phyloP scores from a whole-genome alignment of 2,113 vertebrate species.

The Callipepla squamata region DNA sequence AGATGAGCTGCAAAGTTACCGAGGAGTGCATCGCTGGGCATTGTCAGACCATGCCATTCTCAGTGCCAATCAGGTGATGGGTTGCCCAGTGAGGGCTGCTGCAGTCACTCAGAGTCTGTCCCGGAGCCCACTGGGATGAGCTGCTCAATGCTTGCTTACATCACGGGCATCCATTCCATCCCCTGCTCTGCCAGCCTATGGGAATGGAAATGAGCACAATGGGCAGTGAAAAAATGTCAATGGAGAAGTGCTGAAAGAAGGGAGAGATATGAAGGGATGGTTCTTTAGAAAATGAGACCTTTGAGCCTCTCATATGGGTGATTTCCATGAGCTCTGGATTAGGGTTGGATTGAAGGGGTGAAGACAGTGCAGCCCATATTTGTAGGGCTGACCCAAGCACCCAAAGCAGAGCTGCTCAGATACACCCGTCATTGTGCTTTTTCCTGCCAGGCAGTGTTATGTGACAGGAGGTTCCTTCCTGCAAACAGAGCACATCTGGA shows the following conservation, averaged over 20 bases:
- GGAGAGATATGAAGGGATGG: background rate
- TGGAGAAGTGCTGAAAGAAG: background rate
- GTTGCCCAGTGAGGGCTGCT: conserved; percentile 40
- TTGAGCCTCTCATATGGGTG: background rate
- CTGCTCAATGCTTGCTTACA: background rate
- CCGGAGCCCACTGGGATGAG: background rate
- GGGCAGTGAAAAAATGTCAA: background rate
- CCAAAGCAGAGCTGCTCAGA: background rate
- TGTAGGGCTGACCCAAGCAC: background rate
- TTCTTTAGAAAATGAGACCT: background rate
- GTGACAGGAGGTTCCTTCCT: background rate
- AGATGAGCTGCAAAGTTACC: conserved; percentile 4
- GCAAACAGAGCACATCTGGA: background rate
- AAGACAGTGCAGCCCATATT: background rate
- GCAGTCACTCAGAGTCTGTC: conserved; percentile 4
- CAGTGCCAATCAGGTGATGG: background rate
- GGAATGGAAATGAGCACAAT: background rate
- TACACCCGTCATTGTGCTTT: background rate
- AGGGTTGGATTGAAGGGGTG: background rate
- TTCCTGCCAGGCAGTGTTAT: background rate
- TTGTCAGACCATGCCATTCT: background rate
- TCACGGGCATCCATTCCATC: background rate
- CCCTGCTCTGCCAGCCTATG: background rate
- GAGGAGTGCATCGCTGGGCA: background rate
- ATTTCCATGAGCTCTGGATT: background rate